A percentile compares a stretch with the other conserved stretches of the same genome.
Conservation (phyloP, 2,113 vertebrate species). For the Scytalopus superciliaris region DNA sequence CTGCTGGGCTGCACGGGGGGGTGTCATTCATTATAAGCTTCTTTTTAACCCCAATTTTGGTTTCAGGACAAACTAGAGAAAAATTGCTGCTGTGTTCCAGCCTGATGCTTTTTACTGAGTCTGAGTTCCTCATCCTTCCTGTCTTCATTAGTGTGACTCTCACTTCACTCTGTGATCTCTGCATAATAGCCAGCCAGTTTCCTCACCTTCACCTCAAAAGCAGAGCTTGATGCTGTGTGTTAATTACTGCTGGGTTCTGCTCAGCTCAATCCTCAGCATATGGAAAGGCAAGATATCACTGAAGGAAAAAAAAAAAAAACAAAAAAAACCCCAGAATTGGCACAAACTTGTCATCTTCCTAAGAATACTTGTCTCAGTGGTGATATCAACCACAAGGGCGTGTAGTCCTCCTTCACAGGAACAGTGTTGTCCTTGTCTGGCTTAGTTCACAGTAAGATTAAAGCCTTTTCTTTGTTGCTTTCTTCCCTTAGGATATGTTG, state of each 20-base stretch:
- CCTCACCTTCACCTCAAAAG: not conserved
- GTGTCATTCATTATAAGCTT: not conserved
- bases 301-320: not conserved
- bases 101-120: not conserved
- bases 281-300: not conserved
- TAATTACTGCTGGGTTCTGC: not conserved
- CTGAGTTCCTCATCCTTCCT: not conserved
- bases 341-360: not conserved
- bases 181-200: not conserved
- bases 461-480: not conserved
- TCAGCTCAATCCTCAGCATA: not conserved
- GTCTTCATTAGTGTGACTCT: conserved; percentile 3
- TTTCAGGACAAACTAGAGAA: not conserved
- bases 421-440: not conserved
- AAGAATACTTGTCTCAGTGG: not conserved
- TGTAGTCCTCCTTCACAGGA: not conserved
- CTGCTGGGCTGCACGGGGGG: not conserved
- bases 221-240: not conserved
- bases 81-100: not conserved
- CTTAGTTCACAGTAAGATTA: not conserved
- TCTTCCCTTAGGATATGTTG: not conserved
- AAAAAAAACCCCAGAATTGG: not conserved
- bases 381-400: not conserved
- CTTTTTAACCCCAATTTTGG: not conserved
- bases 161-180: not conserved